phyloP scores from a whole-genome alignment of 1,140 invertebrate genomes.

The Reticulitermes speratus region DNA sequence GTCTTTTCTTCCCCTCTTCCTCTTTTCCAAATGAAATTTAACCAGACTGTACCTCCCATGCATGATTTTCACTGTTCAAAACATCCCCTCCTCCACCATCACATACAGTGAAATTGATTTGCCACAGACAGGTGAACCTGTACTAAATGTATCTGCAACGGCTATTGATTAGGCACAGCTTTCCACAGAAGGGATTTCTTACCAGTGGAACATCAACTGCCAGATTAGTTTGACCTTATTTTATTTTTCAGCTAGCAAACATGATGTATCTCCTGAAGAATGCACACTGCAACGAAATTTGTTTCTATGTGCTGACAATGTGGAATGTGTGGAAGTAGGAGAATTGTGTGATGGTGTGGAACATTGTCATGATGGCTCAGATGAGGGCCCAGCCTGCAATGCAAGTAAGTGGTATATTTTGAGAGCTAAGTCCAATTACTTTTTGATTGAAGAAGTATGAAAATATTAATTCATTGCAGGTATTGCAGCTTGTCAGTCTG shows the following conservation, averaged over 20 bases:
- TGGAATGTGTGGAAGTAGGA: constrained; percentile 61
- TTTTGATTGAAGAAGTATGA: neutral
- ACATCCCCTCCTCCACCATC: no score
- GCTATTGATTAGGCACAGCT: no score
- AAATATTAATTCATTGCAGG: neutral
- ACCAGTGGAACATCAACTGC: no score
- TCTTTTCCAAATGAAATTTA: no score
- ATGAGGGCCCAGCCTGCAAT: constrained; percentile 61
- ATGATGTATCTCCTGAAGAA: constrained; percentile 40
- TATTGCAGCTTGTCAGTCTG: neutral
- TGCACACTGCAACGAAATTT: constrained; percentile 50
- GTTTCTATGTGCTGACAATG: constrained; percentile 58
- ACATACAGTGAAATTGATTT: no score
- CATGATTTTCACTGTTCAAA: no score
- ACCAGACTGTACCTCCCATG: no score
- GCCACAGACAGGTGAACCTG: no score
- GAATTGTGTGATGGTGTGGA: constrained; percentile 69
- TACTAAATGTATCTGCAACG: no score
- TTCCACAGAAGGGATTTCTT: no score
- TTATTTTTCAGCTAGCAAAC: neutral
- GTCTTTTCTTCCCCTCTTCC: no score
- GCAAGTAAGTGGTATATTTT: constrained; percentile 42
- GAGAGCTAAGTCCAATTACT: neutral
- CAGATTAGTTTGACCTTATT: neutral
- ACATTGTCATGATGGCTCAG: constrained; percentile 79